Conservation (phyloP, 2,888 invertebrate genomes). For the Tubulanus polymorphus region DNA sequence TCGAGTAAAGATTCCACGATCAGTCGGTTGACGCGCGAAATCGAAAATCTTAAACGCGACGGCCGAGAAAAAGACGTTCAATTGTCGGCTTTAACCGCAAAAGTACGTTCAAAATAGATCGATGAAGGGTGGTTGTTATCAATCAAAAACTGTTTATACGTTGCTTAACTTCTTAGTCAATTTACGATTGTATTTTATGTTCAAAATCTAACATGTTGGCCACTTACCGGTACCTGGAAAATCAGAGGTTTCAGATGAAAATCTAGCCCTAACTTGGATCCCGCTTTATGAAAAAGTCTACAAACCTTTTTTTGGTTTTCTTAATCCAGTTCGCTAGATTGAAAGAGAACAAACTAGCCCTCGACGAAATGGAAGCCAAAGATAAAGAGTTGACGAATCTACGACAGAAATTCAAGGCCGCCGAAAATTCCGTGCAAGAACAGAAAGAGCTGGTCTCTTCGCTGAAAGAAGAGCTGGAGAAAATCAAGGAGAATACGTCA, state of each 20-base stretch:
- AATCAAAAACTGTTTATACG: too few relatives aligned
- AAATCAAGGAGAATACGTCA: slow-evolving; percentile 35
- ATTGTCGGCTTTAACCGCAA: slow-evolving; percentile 35
- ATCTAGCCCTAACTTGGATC: too few relatives aligned
- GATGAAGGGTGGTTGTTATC: too few relatives aligned
- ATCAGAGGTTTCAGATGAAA: too few relatives aligned
- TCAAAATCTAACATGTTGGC: too few relatives aligned
- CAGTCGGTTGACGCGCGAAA: slow-evolving; percentile 45
- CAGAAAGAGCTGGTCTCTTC: slow-evolving; percentile 35
- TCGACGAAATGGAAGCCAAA: slow-evolving; percentile 40
- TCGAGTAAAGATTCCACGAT: slow-evolving; percentile 49
- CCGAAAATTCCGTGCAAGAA: slow-evolving; percentile 43
- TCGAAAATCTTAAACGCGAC: slow-evolving; percentile 48
- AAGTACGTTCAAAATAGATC: too few relatives aligned
- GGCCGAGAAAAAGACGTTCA: slow-evolving; percentile 42
- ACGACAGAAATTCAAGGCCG: slow-evolving; percentile 47
- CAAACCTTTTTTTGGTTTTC: too few relatives aligned
- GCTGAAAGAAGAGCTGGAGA: slow-evolving; percentile 42
- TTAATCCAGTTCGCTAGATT: slow-evolving; percentile 22
- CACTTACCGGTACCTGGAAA: too few relatives aligned
- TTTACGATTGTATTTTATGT: too few relatives aligned
- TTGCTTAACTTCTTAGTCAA: too few relatives aligned
- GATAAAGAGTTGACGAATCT: slow-evolving; percentile 47
- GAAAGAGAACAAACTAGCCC: slow-evolving; percentile 23
- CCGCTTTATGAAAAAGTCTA: too few relatives aligned